Conservation (phyloP, 2,888 invertebrate genomes). For the Standfussiana lucernea region DNA sequence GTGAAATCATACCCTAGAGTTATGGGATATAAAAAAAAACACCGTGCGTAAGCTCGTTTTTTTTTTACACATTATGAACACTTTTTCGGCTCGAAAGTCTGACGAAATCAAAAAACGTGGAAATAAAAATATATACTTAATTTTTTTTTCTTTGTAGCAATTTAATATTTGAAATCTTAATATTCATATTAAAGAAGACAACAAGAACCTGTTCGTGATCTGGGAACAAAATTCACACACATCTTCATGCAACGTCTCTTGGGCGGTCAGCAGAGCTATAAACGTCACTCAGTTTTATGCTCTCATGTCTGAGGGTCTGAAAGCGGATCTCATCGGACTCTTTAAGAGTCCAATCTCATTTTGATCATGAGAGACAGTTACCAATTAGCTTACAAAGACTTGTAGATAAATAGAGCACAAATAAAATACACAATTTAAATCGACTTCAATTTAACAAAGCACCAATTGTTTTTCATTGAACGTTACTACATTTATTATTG, state of each 20-base stretch:
- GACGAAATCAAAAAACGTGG: neutral
- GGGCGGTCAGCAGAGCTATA: neutral
- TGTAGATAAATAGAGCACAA: neutral
- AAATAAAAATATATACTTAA: neutral
- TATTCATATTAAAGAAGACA: too few relatives aligned
- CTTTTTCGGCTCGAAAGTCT: neutral
- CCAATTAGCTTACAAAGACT: neutral
- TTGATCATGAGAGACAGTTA: neutral
- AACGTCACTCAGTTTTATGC: neutral
- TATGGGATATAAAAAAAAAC: too few relatives aligned
- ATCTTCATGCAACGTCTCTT: constrained; percentile 17
- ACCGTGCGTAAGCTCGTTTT: neutral
- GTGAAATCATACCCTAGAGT: too few relatives aligned
- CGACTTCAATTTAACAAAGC: constrained; percentile 31
- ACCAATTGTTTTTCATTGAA: constrained; percentile 32
- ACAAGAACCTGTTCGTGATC: constrained; percentile 36
- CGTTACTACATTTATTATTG: constrained; percentile 21
- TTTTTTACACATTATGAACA: neutral
- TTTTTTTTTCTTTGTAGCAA: neutral
- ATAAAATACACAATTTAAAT: constrained; percentile 24
- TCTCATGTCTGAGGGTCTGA: too few relatives aligned
- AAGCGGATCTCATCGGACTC: neutral
- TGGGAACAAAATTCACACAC: constrained; percentile 32
- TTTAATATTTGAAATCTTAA: neutral
- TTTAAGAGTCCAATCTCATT: neutral